Conservation (phyloP, 23 tunicate species). For the Trididemnum nubilum region DNA sequence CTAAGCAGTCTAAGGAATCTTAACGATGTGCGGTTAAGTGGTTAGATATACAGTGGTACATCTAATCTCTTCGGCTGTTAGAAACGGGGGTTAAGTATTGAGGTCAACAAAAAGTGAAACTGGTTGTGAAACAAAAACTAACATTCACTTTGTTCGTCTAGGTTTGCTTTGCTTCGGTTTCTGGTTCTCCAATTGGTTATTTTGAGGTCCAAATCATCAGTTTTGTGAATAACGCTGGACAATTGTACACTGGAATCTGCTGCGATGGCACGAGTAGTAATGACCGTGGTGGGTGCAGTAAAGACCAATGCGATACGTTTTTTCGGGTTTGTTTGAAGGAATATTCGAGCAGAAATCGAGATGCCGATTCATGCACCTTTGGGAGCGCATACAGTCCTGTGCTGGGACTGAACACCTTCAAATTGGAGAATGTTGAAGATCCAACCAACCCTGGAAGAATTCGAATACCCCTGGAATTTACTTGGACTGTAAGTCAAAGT, state of each 20-base stretch:
- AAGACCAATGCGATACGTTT: constrained; percentile 87
- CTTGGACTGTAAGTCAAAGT: constrained; percentile 94
- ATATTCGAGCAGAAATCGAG: constrained; percentile 50
- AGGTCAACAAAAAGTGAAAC: too few relatives aligned
- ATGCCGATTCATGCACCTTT: constrained; percentile 68
- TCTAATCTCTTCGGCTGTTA: too few relatives aligned
- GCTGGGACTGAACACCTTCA: constrained; percentile 76
- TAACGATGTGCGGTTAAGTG: too few relatives aligned
- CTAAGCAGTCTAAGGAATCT: too few relatives aligned
- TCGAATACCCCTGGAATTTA: constrained; percentile 58
- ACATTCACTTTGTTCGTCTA: background rate
- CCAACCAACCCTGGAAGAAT: constrained; percentile 78
- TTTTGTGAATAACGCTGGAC: constrained; percentile 80
- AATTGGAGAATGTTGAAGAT: constrained; percentile 47
- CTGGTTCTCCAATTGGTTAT: constrained; percentile 67
- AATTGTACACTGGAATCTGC: constrained; percentile 60
- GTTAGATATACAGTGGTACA: too few relatives aligned
- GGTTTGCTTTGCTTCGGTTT: constrained; percentile 14
- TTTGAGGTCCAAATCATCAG: constrained; percentile 80
- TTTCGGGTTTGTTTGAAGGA: constrained; percentile 88
- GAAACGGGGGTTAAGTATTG: too few relatives aligned
- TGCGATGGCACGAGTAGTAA: constrained; percentile 75
- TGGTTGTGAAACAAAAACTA: too few relatives aligned
- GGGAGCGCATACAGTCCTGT: constrained; percentile 58
- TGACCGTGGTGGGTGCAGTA: constrained; percentile 61